Base-by-base conservation (phyloP, 1,140 invertebrate genomes). In the Macrobrachium rosenbergii region DNA sequence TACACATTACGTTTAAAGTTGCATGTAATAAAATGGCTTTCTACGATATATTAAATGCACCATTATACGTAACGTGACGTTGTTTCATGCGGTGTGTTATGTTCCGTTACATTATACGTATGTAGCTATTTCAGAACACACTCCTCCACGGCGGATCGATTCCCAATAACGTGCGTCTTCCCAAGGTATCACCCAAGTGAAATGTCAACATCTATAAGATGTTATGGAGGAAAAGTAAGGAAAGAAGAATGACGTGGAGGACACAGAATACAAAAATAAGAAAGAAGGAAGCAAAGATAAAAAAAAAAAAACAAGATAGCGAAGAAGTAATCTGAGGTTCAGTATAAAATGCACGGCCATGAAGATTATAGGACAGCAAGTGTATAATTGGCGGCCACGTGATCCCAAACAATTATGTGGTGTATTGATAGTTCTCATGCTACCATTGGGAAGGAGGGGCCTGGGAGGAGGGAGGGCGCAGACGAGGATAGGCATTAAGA, bases 371-470 rank as follows among this genome's bases (percentile, higher is more conserved):
- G n/a, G 12, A n/a, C 12, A 2, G 67, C 67, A 72, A 72, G 67
- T 72, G 67, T 72, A 72, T 72, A 72, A 72, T 72, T 72, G 67
- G 67, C 14, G 21, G 67, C 21, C 37, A 21, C 67, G 21, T 72
- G 67, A 72, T 72, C 37, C 23, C 21, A 37, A 72, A 23, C 67
- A 72, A 72, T 72, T 72, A 72, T 72, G 67, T 72, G 19, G 67
- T 72, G 37, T 72, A 72, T 72, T 72, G 67, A 72, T 72, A 23
- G 67, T 72, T 72, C 67, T 72, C 67, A 72, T 23, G 67, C 67
- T 72, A 37, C 67, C 67, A 28, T 5, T 0, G 8, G 8, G 67
- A 8, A n/a, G 8, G 67, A 37, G 21, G 1, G 7, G n/a, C 17
- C 64, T 7, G 64, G 64, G 64, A 12, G 11, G 21, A 37, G 21